A percentile compares a stretch with the other conserved stretches of the same genome.
These are phyloP conservation scores for Stigmatopora argus DNA, from an alignment of 2,113 vertebrate species.

Conservation along the genomic window DNA sequence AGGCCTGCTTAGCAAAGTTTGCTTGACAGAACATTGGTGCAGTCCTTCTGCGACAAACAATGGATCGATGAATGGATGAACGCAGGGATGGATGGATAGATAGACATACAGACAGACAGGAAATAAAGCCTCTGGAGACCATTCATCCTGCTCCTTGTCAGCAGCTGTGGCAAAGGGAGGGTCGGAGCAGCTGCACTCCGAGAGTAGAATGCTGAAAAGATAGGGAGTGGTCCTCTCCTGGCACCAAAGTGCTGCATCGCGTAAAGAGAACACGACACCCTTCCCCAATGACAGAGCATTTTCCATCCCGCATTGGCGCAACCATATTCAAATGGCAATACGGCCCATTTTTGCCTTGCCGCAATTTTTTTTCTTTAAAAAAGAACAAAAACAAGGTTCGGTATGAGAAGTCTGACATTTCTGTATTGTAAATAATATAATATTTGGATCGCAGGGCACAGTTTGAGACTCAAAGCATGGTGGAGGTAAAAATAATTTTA, in stretches of 20 bases:
- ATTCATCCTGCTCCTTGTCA: conserved; percentile 24
- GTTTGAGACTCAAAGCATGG: too few species aligned
- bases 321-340: neutral
- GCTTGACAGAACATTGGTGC: neutral
- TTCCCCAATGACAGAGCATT: conserved; percentile 17
- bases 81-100: neutral
- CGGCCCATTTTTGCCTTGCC: neutral
- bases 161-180: conserved; percentile 55
- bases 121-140: conserved; percentile 32
- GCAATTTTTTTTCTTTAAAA: neutral
- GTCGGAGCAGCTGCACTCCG: conserved; percentile 52
- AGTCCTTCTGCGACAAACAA: neutral
- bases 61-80: neutral
- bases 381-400: neutral
- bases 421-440: too few species aligned
- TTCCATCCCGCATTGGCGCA: conserved; percentile 25
- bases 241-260: conserved; percentile 30
- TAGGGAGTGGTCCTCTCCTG: conserved; percentile 51
- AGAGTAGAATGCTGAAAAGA: conserved; percentile 45
- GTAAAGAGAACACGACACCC: conserved; percentile 35
- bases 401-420: neutral
- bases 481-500: too few species aligned
- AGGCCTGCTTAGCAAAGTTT: neutral
- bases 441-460: too few species aligned
- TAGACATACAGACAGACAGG: conserved; percentile 24